Evolutionary conservation across 2,888 invertebrate species (phyloP).

Genomic region (Callimorpha dominula): DNA sequence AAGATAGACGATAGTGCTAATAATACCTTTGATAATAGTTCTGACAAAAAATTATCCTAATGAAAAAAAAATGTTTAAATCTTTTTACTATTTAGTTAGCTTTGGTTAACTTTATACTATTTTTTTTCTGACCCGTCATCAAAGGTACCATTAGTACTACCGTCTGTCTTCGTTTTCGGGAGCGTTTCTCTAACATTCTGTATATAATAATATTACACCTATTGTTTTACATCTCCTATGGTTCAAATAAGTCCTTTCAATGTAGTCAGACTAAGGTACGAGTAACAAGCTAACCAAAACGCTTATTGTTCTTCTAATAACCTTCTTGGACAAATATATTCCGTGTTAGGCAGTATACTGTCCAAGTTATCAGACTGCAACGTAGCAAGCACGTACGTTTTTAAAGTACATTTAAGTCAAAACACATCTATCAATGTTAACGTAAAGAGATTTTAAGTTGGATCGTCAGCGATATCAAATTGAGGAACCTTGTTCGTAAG

Average conservation of each 20-base stretch:
- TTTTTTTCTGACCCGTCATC: too few relatives aligned
- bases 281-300: not conserved
- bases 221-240: not conserved
- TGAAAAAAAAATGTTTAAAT: too few relatives aligned
- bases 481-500: conserved; percentile 50
- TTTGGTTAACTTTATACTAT: too few relatives aligned
- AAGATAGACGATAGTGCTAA: too few relatives aligned
- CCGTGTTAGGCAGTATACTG: not conserved
- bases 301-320: not conserved
- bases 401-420: not conserved
- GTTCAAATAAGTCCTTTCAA: not conserved
- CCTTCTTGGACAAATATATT: not conserved
- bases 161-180: too few relatives aligned
- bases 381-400: not conserved
- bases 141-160: too few relatives aligned
- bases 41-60: too few relatives aligned
- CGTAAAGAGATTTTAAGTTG: conserved; percentile 29
- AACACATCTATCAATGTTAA: conserved; percentile 25
- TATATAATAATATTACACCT: not conserved
- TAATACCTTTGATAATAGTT: too few relatives aligned
- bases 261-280: not conserved
- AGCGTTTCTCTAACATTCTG: too few relatives aligned
- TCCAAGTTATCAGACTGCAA: not conserved
- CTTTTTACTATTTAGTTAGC: too few relatives aligned
- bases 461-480: conserved; percentile 43